Conservation (phyloP, 1,140 invertebrate species). For the Halesus radiatus region DNA sequence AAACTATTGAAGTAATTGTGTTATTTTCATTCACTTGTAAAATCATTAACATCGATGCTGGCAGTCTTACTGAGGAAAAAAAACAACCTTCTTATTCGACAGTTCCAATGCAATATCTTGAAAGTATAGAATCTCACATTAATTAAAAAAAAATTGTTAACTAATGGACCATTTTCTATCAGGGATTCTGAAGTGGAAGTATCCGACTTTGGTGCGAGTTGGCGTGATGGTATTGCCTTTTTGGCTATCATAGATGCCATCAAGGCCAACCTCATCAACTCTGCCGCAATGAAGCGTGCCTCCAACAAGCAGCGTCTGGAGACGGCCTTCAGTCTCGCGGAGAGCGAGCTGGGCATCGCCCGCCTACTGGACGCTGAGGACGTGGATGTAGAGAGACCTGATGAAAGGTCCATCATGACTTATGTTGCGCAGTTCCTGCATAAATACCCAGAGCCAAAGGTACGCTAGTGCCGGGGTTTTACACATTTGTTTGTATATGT, state of each 20-base stretch:
- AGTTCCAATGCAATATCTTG: too few relatives aligned
- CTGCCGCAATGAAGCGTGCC: conserved; percentile 82
- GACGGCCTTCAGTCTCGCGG: conserved; percentile 94
- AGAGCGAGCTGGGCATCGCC: conserved; percentile 93
- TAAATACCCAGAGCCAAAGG: conserved; percentile 90
- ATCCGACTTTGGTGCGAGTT: conserved; percentile 95
- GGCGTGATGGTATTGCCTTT: conserved; percentile 97
- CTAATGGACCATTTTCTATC: conserved; percentile 39
- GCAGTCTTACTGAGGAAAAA: too few relatives aligned
- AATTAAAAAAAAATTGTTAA: too few relatives aligned
- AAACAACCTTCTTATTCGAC: too few relatives aligned
- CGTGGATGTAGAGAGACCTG: conserved; percentile 96
- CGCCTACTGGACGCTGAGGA: conserved; percentile 95
- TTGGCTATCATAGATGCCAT: conserved; percentile 96
- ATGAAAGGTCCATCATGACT: conserved; percentile 99
- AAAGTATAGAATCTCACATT: too few relatives aligned
- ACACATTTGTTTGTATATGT: background rate
- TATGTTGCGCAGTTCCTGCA: conserved; percentile 99
- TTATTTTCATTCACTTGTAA: too few relatives aligned
- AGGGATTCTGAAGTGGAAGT: conserved; percentile 91
- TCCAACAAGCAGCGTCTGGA: conserved; percentile 88
- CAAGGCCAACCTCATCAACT: conserved; percentile 92
- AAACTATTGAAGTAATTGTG: too few relatives aligned
- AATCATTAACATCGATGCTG: too few relatives aligned
- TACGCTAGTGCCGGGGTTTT: conserved; percentile 47